Evolutionary conservation across 2,113 vertebrate species (phyloP).

Genomic region (Haemorhous mexicanus): DNA sequence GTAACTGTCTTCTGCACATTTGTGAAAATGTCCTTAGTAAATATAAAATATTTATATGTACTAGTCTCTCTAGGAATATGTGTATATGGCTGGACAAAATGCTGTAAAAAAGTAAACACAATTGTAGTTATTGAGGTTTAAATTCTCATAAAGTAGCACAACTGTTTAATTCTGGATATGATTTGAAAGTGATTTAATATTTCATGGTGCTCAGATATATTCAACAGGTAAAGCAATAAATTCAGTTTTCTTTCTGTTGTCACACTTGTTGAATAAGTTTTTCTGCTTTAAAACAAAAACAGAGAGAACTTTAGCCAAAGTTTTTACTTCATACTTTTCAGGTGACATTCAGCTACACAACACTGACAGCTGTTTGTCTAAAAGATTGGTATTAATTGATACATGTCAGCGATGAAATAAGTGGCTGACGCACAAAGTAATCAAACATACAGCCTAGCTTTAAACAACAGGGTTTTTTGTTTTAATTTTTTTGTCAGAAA

Average conservation of each 20-base stretch:
- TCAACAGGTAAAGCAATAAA: background rate
- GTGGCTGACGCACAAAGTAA: background rate
- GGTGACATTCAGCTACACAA: background rate
- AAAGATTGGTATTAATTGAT: background rate
- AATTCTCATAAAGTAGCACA: background rate
- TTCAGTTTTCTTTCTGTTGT: background rate
- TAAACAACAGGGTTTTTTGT: background rate
- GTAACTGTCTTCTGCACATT: background rate
- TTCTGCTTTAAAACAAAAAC: background rate
- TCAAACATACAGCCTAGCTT: background rate
- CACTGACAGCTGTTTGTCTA: background rate
- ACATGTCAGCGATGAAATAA: constrained; percentile 9
- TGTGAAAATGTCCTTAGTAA: background rate
- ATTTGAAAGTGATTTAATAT: background rate
- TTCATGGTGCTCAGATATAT: background rate
- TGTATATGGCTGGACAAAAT: background rate
- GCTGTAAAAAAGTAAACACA: background rate
- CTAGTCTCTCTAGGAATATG: background rate
- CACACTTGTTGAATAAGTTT: background rate
- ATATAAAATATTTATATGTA: background rate
- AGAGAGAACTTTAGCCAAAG: background rate
- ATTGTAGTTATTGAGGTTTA: background rate
- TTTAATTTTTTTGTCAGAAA: background rate
- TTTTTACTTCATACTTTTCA: background rate
- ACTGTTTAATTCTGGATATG: background rate